Percentiles rank a stretch among this genome's conserved stretches.
Conservation (phyloP, 2,888 invertebrate species). For the Netelia inedita region DNA sequence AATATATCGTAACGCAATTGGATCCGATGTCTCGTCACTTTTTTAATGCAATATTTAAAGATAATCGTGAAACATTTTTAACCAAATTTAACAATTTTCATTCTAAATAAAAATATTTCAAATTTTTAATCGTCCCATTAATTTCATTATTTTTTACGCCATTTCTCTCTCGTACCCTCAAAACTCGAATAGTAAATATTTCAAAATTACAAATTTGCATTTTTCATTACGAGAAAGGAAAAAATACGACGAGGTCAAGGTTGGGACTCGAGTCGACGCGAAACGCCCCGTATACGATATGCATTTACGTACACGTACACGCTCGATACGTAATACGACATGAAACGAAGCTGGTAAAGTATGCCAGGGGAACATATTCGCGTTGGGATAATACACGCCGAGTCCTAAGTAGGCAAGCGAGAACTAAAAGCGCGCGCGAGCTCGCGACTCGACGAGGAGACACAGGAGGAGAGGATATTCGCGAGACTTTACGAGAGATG, state of each 20-base stretch:
- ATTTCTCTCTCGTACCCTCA: not conserved
- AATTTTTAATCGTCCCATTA: no score
- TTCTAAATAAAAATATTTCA: no score
- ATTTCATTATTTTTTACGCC: no score
- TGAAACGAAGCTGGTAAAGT: conserved; percentile 44
- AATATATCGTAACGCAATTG: no score
- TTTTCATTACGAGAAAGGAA: not conserved
- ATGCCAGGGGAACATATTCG: conserved; percentile 61
- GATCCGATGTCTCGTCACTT: no score
- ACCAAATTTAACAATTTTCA: no score
- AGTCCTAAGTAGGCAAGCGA: conserved; percentile 61
- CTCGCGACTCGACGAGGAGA: not conserved
- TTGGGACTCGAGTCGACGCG: not conserved
- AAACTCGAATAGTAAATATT: not conserved
- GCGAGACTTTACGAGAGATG: conserved; percentile 60
- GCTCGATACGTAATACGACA: conserved; percentile 25
- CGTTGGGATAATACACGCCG: conserved; percentile 43
- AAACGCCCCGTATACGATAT: not conserved
- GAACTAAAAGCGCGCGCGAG: conserved; percentile 43
- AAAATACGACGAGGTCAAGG: not conserved
- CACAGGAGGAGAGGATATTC: conserved; percentile 29
- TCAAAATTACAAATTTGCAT: not conserved
- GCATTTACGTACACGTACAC: not conserved
- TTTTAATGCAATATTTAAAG: no score
- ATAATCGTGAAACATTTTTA: no score